A percentile compares a stretch with the other conserved stretches of the same genome.
Conservation (phyloP, 2,113 vertebrate species). For the Nematolebias whitei region DNA sequence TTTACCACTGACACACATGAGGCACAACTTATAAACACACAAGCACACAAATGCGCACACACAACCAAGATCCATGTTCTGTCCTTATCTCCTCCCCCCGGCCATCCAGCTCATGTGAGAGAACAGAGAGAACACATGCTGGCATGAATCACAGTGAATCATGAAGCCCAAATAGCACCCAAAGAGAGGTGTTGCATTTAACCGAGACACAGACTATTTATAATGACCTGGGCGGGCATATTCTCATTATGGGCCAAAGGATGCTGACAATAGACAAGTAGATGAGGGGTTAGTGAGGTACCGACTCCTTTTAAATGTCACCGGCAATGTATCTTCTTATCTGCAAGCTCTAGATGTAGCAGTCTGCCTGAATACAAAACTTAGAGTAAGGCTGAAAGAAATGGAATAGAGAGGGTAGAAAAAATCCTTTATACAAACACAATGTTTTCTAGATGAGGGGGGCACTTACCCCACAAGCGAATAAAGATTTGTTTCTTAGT, state of each 20-base stretch:
- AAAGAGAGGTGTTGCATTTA: conserved; percentile 79
- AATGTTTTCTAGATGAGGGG: conserved; percentile 27
- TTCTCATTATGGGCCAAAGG: conserved; percentile 73
- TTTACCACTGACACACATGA: conserved; percentile 40
- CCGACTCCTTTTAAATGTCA: conserved; percentile 72
- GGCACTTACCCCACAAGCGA: background rate
- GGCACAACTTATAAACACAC: conserved; percentile 47
- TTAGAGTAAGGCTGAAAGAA: conserved; percentile 43
- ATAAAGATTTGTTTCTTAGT: conserved; percentile 18
- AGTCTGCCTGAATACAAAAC: conserved; percentile 42
- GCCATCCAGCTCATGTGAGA: conserved; percentile 72
- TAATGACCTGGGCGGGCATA: conserved; percentile 68
- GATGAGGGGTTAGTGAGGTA: conserved; percentile 67
- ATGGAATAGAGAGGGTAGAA: conserved; percentile 5
- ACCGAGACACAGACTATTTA: conserved; percentile 77
- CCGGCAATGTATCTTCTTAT: conserved; percentile 62
- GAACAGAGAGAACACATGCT: conserved; percentile 68
- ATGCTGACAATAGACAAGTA: conserved; percentile 65
- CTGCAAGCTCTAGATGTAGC: conserved; percentile 22
- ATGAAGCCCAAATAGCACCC: conserved; percentile 72
- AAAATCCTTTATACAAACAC: conserved; percentile 7
- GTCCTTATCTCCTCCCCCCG: conserved; percentile 46
- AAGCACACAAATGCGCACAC: conserved; percentile 29
- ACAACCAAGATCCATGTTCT: conserved; percentile 62
- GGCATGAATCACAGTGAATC: conserved; percentile 79